Evolutionary conservation across 2,797 vertebrate genomes (phyloP), one percentile per base, ranked within the genome.

Genomic region (Sciurus carolinensis): DNA sequence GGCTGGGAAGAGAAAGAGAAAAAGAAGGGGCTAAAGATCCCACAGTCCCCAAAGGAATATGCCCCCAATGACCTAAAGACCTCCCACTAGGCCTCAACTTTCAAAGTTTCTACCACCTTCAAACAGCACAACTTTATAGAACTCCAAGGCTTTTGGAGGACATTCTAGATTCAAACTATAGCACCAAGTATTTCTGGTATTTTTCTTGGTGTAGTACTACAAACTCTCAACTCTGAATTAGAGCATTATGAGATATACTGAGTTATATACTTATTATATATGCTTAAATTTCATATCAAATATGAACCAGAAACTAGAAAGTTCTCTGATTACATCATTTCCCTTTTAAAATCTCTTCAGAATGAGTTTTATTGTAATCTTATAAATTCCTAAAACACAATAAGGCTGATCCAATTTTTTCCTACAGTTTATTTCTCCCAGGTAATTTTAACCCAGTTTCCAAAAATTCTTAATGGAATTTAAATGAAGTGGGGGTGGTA

Each of bases 361-460:
- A 81, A 26, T 59, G 36, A 44, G 28, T 50, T 66, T 59, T 52
- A 39, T 17, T 71, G 1, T 44, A 79, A 69, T 87, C 80, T 87
- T 62, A 50, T 47, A 90, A 18, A 83, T 66, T 92, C 59, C 71
- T 84, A 87, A 84, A 87, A 73, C 52, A 87, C 22, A 57, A 84
- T 64, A 44, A 95, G 69, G 71, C 28, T 80, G 59, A 84, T 36
- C 17, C 33, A 83, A 33, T 42, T 77, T 95, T 47, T 73, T 39
- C 72, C 83, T 72, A 36, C 8, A 73, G 33, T 8, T 73, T 17
- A 88, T 81, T 92, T 81, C 17, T 17, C 15, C 44, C 57, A 83
- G 36, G 66, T 33, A 39, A 8, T 87, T 54, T 52, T 28, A 39
- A 47, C 64, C 39, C 24, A 67, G 54, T 80, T 85, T 76, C 79